Evolutionary conservation across 2,797 vertebrate genomes (phyloP).

Genomic region (Novumbra hubbsi): DNA sequence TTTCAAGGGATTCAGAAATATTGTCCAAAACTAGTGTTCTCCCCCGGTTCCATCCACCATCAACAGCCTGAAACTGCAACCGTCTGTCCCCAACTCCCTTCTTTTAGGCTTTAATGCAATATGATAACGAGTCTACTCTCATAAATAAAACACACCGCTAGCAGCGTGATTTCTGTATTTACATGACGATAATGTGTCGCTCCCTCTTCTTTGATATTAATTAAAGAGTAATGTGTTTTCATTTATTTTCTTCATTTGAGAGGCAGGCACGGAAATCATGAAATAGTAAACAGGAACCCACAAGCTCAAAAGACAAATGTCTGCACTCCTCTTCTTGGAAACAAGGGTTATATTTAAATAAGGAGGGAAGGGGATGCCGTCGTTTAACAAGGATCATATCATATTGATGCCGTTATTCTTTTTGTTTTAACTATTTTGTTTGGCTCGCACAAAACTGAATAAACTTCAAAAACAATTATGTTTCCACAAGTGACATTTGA

Average conservation of each 20-base stretch:
- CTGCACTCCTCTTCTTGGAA: not conserved
- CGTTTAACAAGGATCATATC: conserved; percentile 14
- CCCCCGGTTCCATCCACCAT: conserved; percentile 29
- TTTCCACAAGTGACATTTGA: not conserved
- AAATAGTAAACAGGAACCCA: conserved; percentile 36
- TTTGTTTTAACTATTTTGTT: not conserved
- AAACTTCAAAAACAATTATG: not conserved
- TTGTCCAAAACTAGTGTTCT: conserved; percentile 29
- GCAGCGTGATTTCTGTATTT: conserved; percentile 62
- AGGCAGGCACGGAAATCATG: conserved; percentile 41
- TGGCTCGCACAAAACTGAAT: not conserved
- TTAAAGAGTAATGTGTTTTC: conserved; percentile 62
- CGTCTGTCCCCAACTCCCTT: conserved; percentile 41
- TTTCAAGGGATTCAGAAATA: not conserved
- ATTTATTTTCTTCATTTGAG: conserved; percentile 45
- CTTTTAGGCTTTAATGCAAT: conserved; percentile 59
- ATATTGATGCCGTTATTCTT: conserved; percentile 1
- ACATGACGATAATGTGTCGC: conserved; percentile 59
- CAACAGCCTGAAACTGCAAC: conserved; percentile 35
- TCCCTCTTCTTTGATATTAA: conserved; percentile 62
- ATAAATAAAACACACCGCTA: conserved; percentile 65
- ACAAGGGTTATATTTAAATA: not conserved
- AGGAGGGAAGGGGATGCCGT: not conserved
- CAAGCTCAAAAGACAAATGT: conserved; percentile 19
- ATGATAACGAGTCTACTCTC: conserved; percentile 68